These are phyloP conservation scores for Osmerus eperlanus DNA, from an alignment of 2,113 vertebrate species.

Conservation along the genomic window DNA sequence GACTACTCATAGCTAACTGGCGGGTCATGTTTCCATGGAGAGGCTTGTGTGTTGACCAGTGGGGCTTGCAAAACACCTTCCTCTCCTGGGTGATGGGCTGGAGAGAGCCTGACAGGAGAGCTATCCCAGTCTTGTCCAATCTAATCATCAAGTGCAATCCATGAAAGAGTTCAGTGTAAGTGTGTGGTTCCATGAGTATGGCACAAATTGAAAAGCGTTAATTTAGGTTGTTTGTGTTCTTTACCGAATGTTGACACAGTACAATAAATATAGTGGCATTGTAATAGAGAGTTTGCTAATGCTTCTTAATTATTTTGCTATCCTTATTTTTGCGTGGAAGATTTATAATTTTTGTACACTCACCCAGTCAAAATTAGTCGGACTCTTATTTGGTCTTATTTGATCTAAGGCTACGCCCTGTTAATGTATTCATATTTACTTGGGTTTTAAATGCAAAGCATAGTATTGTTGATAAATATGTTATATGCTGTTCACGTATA, in stretches of 20 bases:
- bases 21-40: slow-evolving; percentile 38
- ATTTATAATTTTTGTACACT: too few species aligned
- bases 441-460: too few species aligned
- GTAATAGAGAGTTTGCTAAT: neutral
- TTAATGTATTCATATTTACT: too few species aligned
- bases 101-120: slow-evolving; percentile 36
- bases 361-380: too few species aligned
- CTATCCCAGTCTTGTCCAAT: slow-evolving; percentile 8
- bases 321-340: too few species aligned
- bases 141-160: slow-evolving; percentile 10
- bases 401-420: too few species aligned
- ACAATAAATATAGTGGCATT: too few species aligned
- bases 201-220: neutral
- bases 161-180: slow-evolving; percentile 5
- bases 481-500: too few species aligned
- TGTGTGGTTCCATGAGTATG: slow-evolving; percentile 18
- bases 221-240: neutral
- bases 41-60: slow-evolving; percentile 1
- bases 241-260: too few species aligned
- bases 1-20: slow-evolving; percentile 49
- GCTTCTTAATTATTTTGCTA: neutral
- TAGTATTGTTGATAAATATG: too few species aligned
- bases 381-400: too few species aligned
- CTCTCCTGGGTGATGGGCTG: slow-evolving; percentile 21
- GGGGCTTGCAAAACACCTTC: slow-evolving; percentile 45